A percentile compares a stretch with the other conserved stretches of the same genome.
Evolutionary conservation across 2,797 vertebrate species (phyloP).

Genomic region (Rhyacichthys aspro): DNA sequence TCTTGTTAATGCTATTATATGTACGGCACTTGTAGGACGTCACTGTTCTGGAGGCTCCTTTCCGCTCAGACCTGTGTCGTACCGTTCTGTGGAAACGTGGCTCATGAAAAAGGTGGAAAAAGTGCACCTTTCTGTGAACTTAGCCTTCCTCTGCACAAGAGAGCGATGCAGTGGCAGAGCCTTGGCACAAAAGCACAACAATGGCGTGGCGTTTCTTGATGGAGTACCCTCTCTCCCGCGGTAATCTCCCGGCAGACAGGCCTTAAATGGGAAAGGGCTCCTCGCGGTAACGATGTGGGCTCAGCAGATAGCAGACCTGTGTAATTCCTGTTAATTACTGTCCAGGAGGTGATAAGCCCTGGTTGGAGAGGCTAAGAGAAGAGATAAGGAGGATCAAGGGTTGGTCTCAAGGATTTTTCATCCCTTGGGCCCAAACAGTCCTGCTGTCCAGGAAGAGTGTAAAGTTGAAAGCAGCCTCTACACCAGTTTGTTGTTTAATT

Average conservation of each 20-base stretch:
- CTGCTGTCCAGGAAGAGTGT: constrained; percentile 44
- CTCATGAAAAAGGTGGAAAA: background rate
- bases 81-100: too few relatives aligned
- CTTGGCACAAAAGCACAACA: constrained; percentile 31
- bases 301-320: constrained; percentile 66
- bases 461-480: constrained; percentile 26
- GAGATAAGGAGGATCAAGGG: constrained; percentile 71
- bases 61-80: too few relatives aligned
- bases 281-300: constrained; percentile 49
- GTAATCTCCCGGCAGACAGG: constrained; percentile 71
- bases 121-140: constrained; percentile 6
- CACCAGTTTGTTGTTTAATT: constrained; percentile 19
- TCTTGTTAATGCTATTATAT: too few relatives aligned
- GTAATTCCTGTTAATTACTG: constrained; percentile 82
- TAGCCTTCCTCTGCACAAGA: constrained; percentile 28
- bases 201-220: constrained; percentile 38
- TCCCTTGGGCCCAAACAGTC: constrained; percentile 55
- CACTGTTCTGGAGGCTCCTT: too few relatives aligned
- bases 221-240: constrained; percentile 39
- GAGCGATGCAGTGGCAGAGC: constrained; percentile 20
- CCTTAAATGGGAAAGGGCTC: constrained; percentile 65
- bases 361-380: constrained; percentile 65
- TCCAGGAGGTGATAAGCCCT: constrained; percentile 71
- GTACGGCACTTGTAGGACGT: too few relatives aligned
- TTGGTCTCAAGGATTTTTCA: constrained; percentile 59